Percentiles rank a stretch among this genome's conserved stretches.
These are phyloP conservation scores for Drosophila tsacasi DNA, from an alignment of 1,140 invertebrate genomes.

Conservation along the genomic window DNA sequence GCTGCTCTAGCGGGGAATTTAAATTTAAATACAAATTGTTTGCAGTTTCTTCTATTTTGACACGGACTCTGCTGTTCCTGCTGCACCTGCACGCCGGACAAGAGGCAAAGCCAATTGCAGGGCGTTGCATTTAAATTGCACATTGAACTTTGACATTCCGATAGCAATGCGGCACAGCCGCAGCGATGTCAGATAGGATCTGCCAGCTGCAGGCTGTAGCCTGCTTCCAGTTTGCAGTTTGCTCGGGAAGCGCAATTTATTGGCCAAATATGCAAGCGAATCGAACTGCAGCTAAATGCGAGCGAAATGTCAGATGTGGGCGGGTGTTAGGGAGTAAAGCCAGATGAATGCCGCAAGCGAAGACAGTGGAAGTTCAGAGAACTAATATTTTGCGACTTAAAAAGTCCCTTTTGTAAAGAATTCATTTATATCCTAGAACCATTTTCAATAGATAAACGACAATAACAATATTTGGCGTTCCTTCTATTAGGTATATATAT, in stretches of 20 bases:
- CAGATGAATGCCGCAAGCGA: constrained; percentile 18
- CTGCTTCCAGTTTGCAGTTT: constrained; percentile 15
- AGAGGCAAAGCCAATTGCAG: constrained; percentile 49
- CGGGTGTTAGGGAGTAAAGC: constrained; percentile 30
- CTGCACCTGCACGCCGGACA: constrained; percentile 42
- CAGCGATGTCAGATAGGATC: constrained; percentile 61
- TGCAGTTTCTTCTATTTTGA: constrained; percentile 55
- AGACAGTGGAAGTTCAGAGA: not conserved
- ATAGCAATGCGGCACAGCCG: constrained; percentile 38
- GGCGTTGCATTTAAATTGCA: constrained; percentile 81
- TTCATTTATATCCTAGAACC: too few relatives aligned
- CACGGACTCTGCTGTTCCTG: not conserved
- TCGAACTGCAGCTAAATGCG: constrained; percentile 70
- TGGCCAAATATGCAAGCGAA: constrained; percentile 75
- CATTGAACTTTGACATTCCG: constrained; percentile 81
- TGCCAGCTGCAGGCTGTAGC: constrained; percentile 26
- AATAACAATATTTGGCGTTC: too few relatives aligned
- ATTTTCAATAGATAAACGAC: too few relatives aligned
- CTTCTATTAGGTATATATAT: too few relatives aligned
- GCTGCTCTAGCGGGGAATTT: constrained; percentile 66
- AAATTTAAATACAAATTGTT: constrained; percentile 84
- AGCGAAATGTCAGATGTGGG: constrained; percentile 45
- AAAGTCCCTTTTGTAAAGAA: too few relatives aligned
- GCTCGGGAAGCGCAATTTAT: constrained; percentile 60
- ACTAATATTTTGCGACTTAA: not conserved